Conservation (phyloP, 1,140 invertebrate species). For the Lineus longissimus region DNA sequence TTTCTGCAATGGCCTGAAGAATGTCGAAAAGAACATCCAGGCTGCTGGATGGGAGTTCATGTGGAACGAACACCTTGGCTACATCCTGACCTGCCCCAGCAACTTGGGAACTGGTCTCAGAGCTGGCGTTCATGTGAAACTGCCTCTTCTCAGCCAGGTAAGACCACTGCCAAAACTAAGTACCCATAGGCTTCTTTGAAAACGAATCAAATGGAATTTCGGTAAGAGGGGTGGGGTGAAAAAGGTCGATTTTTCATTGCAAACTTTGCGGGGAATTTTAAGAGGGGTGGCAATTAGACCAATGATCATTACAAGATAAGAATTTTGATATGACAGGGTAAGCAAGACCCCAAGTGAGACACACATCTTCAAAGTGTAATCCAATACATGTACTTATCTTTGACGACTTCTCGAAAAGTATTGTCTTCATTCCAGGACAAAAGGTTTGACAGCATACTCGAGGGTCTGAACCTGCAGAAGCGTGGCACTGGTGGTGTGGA, state of each 20-base stretch:
- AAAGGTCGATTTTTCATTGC: slow-evolving; percentile 55
- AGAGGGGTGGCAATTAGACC: too few relatives aligned
- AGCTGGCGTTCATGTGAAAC: slow-evolving; percentile 92
- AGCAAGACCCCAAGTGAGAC: slow-evolving; percentile 62
- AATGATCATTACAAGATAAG: too few relatives aligned
- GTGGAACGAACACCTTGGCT: slow-evolving; percentile 75
- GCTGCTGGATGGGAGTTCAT: slow-evolving; percentile 6
- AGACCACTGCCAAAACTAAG: slow-evolving; percentile 68
- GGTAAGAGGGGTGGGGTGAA: slow-evolving; percentile 34
- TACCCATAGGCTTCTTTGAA: slow-evolving; percentile 33
- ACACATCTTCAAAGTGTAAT: background rate
- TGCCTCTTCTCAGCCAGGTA: slow-evolving; percentile 63
- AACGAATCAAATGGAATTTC: slow-evolving; percentile 32
- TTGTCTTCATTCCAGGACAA: too few relatives aligned
- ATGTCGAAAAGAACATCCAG: slow-evolving; percentile 6
- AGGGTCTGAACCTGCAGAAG: slow-evolving; percentile 87
- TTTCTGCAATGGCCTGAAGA: slow-evolving; percentile 9
- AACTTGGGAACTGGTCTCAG: slow-evolving; percentile 94
- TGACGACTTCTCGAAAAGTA: too few relatives aligned
- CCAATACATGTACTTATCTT: background rate
- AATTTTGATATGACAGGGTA: slow-evolving; percentile 89
- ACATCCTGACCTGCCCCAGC: slow-evolving; percentile 95
- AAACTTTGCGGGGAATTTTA: too few relatives aligned
- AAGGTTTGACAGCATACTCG: slow-evolving; percentile 80
- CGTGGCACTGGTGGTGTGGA: slow-evolving; percentile 38